phyloP scores from a whole-genome alignment of 2,797 vertebrate species.

The Arvicola amphibius region DNA sequence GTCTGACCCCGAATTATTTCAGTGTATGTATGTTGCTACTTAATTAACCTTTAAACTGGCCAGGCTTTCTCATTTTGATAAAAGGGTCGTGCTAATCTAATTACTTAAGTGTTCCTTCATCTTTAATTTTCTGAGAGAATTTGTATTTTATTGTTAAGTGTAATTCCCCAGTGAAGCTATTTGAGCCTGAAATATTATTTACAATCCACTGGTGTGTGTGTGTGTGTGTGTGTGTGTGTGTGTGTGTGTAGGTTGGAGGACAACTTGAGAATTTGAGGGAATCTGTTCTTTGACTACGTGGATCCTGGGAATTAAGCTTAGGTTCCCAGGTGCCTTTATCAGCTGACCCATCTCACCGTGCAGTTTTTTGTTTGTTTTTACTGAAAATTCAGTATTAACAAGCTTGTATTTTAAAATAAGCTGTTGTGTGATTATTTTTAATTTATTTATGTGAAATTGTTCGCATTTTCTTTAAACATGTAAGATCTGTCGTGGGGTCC shows the following conservation, averaged over 20 bases:
- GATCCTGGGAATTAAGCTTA: not conserved
- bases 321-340: not conserved
- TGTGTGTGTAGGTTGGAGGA: not conserved
- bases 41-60: conserved; percentile 12
- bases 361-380: not conserved
- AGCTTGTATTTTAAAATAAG: not conserved
- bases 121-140: conserved; percentile 26
- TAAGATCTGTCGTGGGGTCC: not conserved
- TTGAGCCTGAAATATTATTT: not conserved
- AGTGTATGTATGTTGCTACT: not conserved
- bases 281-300: not conserved
- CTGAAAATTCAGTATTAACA: not conserved
- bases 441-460: not conserved
- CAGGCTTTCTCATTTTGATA: not conserved
- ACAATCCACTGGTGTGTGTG: not conserved
- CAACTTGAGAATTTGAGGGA: not conserved
- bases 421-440: not conserved
- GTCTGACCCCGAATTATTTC: not conserved
- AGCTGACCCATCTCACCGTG: not conserved
- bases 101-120: not conserved
- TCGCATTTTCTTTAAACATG: not conserved
- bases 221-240: not conserved
- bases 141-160: not conserved
- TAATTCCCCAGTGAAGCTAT: not conserved
- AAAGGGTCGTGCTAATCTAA: not conserved